Evolutionary conservation across 2,113 vertebrate genomes (phyloP), one percentile per base, ranked within the genome.

Genomic region (Dromaius novaehollandiae): DNA sequence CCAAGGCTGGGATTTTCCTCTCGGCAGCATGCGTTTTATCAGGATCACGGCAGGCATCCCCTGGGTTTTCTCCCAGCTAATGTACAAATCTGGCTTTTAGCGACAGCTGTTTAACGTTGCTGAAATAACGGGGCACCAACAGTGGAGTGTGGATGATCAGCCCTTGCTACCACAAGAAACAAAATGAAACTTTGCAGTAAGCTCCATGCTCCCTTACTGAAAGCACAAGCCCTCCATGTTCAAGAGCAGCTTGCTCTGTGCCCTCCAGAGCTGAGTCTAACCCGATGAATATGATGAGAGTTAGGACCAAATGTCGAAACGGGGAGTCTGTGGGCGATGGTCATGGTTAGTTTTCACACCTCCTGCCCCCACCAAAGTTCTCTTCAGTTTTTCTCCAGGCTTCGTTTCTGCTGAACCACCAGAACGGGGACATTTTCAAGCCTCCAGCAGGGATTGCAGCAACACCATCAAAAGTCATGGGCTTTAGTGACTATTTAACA

Each of bases 181-280:
- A 20, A 12, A 8, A 28, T 0, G 11, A 88, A 48, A 64, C 64
- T 74, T 32, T 0, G 13, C 89, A 66, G 34, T 95, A 85, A 95
- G 58, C 66, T 90, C 94, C 92, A 15, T 9, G 11, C 63, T 82
- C 90, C 69, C 69, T 86, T 93, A 28, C 87, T 79, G 94, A 91
- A 94, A 94, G 95, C 96, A 97, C 96, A 97, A 91, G 68, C 60
- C 38, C 40, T 2, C 20, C 56, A 0, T 4, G 1, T 91, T 90
- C 85, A 53, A 83, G 85, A 80, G 89, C 68, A 91, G 66, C 61
- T 79, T 60, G 26, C 51, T 75, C 77, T 61, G 70, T 15, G 4
- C 16, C 42, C 61, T n/a, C 56, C 78, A 73, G 82, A 89, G 78
- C 76, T 13, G 34, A 82, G 75, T 22, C 50, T 26, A 61, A 64